phyloP scores from a whole-genome alignment of 2,113 vertebrate species.

The Chionomys nivalis region DNA sequence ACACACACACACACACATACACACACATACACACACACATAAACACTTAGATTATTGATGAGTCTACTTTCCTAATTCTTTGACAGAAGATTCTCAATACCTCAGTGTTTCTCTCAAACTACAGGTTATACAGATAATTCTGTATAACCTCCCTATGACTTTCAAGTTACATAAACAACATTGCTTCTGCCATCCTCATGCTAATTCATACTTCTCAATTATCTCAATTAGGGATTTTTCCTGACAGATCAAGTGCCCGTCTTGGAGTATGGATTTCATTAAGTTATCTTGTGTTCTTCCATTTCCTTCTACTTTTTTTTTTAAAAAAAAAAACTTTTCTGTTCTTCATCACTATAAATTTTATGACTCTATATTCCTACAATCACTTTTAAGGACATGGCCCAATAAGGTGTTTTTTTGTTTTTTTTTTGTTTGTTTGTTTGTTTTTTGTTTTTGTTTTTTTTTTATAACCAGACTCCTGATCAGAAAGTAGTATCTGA shows the following conservation, averaged over 20 bases:
- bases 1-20: neutral
- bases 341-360: neutral
- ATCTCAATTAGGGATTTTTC: neutral
- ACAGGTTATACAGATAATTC: neutral
- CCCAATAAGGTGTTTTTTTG: neutral
- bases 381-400: neutral
- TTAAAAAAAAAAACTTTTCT: neutral
- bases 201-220: neutral
- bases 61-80: neutral
- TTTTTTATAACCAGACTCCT: neutral
- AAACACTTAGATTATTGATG: neutral
- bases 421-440: too few relatives aligned
- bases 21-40: neutral
- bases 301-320: neutral
- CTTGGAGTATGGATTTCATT: neutral
- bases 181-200: neutral
- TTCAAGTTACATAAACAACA: neutral
- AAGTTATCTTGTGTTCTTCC: neutral
- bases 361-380: neutral
- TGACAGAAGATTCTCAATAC: neutral
- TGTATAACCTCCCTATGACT: neutral
- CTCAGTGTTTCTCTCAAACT: neutral
- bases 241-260: neutral
- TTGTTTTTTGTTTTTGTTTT: too few relatives aligned
- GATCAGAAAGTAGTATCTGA: neutral